Percentiles rank a stretch among this genome's conserved stretches.
Conservation (phyloP, 1,140 invertebrate species). For the Mycetomoellerius zeteki region DNA sequence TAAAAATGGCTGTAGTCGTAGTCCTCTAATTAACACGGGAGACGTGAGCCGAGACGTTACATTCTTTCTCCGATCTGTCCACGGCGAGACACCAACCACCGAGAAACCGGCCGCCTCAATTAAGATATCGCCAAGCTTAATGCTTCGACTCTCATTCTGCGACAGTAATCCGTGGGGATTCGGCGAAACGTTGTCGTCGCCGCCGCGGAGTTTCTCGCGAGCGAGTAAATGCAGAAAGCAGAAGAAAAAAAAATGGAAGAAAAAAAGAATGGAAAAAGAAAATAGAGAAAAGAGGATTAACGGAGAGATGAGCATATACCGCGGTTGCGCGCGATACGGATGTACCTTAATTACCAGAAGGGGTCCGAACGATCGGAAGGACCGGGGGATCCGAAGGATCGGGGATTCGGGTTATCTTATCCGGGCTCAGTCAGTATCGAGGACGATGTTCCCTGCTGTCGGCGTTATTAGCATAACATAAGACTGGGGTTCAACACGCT, state of each 20-base stretch:
- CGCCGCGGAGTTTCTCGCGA: constrained; percentile 7
- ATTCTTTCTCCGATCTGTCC: constrained; percentile 10
- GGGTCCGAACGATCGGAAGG: not conserved
- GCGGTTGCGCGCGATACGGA: constrained; percentile 38
- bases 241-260: not conserved
- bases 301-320: constrained; percentile 4
- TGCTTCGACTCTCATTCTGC: constrained; percentile 57
- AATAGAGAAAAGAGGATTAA: constrained; percentile 17
- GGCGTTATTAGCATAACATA: constrained; percentile 75
- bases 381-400: constrained; percentile 24
- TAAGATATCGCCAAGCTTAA: constrained; percentile 66
- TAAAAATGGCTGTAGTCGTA: not conserved
- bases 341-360: constrained; percentile 69
- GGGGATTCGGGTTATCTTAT: constrained; percentile 70
- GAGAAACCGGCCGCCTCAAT: constrained; percentile 49
- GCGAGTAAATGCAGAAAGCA: not conserved
- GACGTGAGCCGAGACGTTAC: not conserved
- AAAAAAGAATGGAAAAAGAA: not conserved
- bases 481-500: constrained; percentile 52
- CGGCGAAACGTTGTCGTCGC: not conserved
- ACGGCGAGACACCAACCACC: constrained; percentile 1
- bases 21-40: constrained; percentile 35
- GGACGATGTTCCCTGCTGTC: constrained; percentile 61
- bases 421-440: constrained; percentile 67
- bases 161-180: constrained; percentile 50